These are phyloP conservation scores for Amphipyra berbera DNA, from an alignment of 2,888 invertebrate genomes.

Conservation along the genomic window DNA sequence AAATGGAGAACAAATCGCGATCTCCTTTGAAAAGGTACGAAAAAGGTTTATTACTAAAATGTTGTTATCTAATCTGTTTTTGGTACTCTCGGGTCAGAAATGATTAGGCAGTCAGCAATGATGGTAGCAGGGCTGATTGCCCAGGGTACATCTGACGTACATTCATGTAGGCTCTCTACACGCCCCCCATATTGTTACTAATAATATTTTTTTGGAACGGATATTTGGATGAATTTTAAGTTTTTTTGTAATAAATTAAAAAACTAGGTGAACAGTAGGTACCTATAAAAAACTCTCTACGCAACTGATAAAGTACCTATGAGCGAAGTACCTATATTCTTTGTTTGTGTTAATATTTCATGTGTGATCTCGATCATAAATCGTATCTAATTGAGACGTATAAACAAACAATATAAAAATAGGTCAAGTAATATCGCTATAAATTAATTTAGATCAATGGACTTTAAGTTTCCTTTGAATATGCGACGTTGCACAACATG, in stretches of 20 bases:
- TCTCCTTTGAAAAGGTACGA: background rate
- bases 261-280: no score
- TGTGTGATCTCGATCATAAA: constrained; percentile 49
- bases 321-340: constrained; percentile 1
- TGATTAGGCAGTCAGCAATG: no score
- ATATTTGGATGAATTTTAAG: no score
- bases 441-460: constrained; percentile 42
- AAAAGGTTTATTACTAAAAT: no score
- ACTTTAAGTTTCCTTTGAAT: constrained; percentile 13
- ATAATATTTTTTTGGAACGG: no score
- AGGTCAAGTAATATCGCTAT: constrained; percentile 32
- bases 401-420: constrained; percentile 45
- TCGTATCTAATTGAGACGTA: constrained; percentile 32
- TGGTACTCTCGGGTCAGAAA: no score
- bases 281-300: background rate
- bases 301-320: background rate
- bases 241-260: no score
- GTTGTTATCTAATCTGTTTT: no score
- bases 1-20: background rate
- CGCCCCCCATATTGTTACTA: no score
- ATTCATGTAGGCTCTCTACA: no score
- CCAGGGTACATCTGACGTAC: no score
- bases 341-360: constrained; percentile 20
- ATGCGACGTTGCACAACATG: constrained; percentile 27
- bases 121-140: no score